Evolutionary conservation across 2,113 vertebrate genomes (phyloP), one percentile per base, ranked within the genome.

Genomic region (Psittacula cyanocephala): DNA sequence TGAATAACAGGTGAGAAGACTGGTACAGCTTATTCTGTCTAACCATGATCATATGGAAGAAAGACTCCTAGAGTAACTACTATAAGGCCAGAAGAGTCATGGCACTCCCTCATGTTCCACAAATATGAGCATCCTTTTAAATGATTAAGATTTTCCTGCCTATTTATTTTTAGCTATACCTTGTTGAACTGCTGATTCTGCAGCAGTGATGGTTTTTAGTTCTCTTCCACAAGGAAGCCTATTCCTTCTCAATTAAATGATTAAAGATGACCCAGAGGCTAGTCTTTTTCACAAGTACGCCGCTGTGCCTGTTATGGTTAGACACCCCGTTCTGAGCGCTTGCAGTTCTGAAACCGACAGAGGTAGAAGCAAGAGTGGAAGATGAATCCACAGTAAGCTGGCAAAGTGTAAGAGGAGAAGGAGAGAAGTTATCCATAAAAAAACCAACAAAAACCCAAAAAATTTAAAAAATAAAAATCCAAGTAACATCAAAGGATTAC

Each of bases 371-470:
- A 71, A 50, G 8, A 60, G 29, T 17, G 10, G n/a, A 75, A 88
- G 15, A 52, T 0, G 1, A 69, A 69, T 37, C 63, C 44, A 35
- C 0, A 1, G 10, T n/a, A 82, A 76, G 2, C 9, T 49, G 55
- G 9, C 24, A 77, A 83, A 64, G 25, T 82, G 4, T 29, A 75
- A 74, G 13, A 22, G 12, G 4, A 81, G 31, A 29, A 1, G 0
- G 39, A 39, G 9, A 68, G 14, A 43, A 52, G 13, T 12, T 39
- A 33, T 12, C 33, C 47, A 20, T 12, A 49, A 31, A 52, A 43
- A 2, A 57, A 20, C 11, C 39, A 41, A 41, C 39, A 31, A 57
- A 59, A 59, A 22, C 3, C 4, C 19, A 8, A 50, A 74, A 41
- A n/a, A 67, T 5, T 25, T 49, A 67, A 72, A 22, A n/a, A 43